These are phyloP conservation scores for Okapia johnstoni DNA, from an alignment of 2,113 vertebrate genomes.

Conservation along the genomic window DNA sequence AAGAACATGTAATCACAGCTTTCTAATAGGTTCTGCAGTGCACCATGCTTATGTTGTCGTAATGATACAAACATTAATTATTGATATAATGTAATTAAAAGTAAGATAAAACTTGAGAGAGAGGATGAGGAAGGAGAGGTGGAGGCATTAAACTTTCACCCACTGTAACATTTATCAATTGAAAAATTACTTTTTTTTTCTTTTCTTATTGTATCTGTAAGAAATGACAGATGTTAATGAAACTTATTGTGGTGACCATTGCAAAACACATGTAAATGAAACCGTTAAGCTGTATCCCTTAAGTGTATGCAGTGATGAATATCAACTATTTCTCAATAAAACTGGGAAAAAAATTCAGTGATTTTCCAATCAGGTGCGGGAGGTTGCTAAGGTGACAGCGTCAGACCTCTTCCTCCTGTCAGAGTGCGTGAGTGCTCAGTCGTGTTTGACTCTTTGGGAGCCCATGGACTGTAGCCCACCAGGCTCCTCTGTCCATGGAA, in stretches of 20 bases:
- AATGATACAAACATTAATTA: neutral
- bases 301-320: neutral
- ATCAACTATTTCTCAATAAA: neutral
- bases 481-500: neutral
- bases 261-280: neutral
- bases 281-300: neutral
- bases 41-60: neutral
- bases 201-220: neutral
- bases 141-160: neutral
- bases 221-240: neutral
- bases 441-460: neutral
- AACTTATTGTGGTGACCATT: neutral
- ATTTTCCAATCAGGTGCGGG: neutral
- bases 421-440: neutral
- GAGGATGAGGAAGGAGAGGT: neutral
- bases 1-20: neutral
- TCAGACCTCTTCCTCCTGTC: neutral
- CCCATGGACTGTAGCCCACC: neutral
- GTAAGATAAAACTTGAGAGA: neutral
- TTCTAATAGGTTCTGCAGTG: neutral
- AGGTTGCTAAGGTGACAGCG: neutral
- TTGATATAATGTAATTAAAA: neutral
- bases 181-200: neutral
- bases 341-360: neutral
- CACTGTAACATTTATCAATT: neutral